These are phyloP conservation scores for Nephrocerus scutellatus DNA, from an alignment of 2,888 invertebrate species.

Conservation along the genomic window DNA sequence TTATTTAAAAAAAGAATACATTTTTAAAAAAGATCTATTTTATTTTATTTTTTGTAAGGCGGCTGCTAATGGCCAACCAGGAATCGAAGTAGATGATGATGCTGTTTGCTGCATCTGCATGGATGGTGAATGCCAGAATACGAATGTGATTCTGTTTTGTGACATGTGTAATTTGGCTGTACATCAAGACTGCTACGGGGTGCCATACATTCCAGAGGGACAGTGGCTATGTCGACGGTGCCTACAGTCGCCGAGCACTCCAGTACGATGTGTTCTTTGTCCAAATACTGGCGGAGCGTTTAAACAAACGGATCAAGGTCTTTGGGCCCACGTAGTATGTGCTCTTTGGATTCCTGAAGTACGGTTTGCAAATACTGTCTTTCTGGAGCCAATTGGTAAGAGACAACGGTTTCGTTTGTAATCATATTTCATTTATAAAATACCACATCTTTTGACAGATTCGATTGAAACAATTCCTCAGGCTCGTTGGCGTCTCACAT, in stretches of 20 bases:
- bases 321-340: slow-evolving; percentile 98
- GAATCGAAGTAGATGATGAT: slow-evolving; percentile 88
- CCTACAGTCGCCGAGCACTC: slow-evolving; percentile 89
- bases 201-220: slow-evolving; percentile 92
- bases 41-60: slow-evolving; percentile 26
- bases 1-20: slow-evolving; percentile 94
- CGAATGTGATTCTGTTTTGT: slow-evolving; percentile 97
- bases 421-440: not conserved
- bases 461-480: slow-evolving; percentile 93
- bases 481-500: slow-evolving; percentile 92
- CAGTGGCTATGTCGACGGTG: slow-evolving; percentile 97
- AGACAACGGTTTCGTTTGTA: slow-evolving; percentile 7
- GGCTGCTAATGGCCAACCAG: slow-evolving; percentile 64
- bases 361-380: slow-evolving; percentile 94
- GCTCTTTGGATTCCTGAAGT: slow-evolving; percentile 99
- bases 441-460: slow-evolving; percentile 61
- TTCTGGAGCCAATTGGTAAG: slow-evolving; percentile 87
- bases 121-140: slow-evolving; percentile 98
- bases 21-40: slow-evolving; percentile 61
- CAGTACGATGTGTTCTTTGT: slow-evolving; percentile 96
- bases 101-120: slow-evolving; percentile 98
- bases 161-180: slow-evolving; percentile 99
- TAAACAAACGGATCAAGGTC: slow-evolving; percentile 90
- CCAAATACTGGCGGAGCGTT: slow-evolving; percentile 98
- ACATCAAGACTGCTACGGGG: slow-evolving; percentile 97